Base-by-base conservation (phyloP, 2,888 invertebrate genomes). In the Lysandra coridon region DNA sequence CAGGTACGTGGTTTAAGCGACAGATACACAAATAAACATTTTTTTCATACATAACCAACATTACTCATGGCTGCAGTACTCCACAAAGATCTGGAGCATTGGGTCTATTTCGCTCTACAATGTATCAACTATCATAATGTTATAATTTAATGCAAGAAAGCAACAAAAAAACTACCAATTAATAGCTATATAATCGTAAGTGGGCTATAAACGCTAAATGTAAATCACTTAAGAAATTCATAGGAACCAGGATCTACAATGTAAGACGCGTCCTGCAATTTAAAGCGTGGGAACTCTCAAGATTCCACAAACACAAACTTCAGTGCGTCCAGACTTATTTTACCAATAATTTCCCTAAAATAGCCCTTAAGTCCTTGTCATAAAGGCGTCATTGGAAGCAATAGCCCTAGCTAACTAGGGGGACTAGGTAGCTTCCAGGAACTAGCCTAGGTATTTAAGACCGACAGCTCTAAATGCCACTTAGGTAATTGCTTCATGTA, bases 241-340 rank as follows among this genome's bases (percentile, higher is more conserved):
- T 12, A 64, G 69, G 33, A 69, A 64, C 30, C 62, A 62, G 64
- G 14, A 37, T 69, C 33, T 69, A 33, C 69, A 69, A 69, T 69
- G 69, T 69, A 69, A 69, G 69, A 37, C 69, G 69, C 14, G 33
- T 33, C 69, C 69, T 7, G 74, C 74, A 74, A 74, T 10, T 74
- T 40, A 74, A 74, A 44, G 74, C 74, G 74, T 74, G 74, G 44
- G 74, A 74, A 74, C 74, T 74, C 17, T n/a, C 44, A 44, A 44
- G 74, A 44, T 44, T 44, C 44, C 74, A 14, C 44, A 74, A 74
- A 74, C 44, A 44, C 74, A 40, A 74, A 44, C 57, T 57, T 57
- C 17, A 57, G 17, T 57, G 57, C 57, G 4, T 57, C 57, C 57
- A 57, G 57, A 57, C 57, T 57, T 57, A 57, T 57, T 57, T 57